A percentile compares a stretch with the other conserved stretches of the same genome.
Conservation (phyloP, 2,797 vertebrate species). For the Molothrus ater region DNA sequence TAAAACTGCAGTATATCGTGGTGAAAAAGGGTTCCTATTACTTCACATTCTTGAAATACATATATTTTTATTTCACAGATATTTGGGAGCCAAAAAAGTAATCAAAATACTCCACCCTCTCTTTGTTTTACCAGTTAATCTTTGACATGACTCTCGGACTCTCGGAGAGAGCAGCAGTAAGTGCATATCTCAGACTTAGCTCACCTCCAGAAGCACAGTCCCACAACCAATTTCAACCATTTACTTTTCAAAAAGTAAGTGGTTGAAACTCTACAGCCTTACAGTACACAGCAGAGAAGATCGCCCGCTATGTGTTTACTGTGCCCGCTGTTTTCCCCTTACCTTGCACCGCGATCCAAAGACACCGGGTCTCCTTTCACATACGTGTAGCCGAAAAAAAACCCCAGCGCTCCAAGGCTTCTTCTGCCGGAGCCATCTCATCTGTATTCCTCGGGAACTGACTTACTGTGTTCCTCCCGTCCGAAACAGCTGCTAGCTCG, state of each 20-base stretch:
- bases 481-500: conserved; percentile 48
- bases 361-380: conserved; percentile 5
- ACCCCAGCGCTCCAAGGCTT: background rate
- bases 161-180: background rate
- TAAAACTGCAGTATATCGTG: background rate
- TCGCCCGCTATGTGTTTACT: background rate
- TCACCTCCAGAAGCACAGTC: background rate
- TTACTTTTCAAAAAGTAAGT: background rate
- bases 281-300: background rate
- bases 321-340: background rate
- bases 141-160: conserved; percentile 32
- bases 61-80: background rate
- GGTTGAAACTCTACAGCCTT: background rate
- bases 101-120: background rate
- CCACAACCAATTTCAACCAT: background rate
- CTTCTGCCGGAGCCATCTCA: conserved; percentile 31
- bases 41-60: background rate
- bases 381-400: background rate
- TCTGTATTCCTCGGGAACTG: conserved; percentile 21
- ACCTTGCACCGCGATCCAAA: conserved; percentile 58
- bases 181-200: background rate
- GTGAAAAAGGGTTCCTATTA: background rate
- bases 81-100: background rate
- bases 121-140: conserved; percentile 35
- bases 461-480: background rate